Base-by-base conservation (phyloP, 2,113 vertebrate species). In the Scophthalmus maximus region DNA sequence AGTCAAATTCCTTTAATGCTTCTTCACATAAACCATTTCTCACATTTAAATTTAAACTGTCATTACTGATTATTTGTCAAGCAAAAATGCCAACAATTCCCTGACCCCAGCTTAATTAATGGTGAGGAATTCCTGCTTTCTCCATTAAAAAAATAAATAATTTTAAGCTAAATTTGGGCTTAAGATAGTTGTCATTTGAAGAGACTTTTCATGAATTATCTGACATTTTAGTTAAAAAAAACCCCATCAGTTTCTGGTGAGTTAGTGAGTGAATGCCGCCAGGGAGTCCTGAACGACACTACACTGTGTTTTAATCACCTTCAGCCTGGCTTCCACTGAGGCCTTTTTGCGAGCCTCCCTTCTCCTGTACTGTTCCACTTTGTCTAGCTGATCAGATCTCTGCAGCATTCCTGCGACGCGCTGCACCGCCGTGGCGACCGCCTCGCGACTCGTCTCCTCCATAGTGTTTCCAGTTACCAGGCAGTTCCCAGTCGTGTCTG, bases 361-460 rank as follows among this genome's bases (percentile, higher is more conserved):
- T 20, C 96, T 88, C 38, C 97, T 94, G 73, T 99, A 99, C 81
- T 99, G 98, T 63, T 99, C 97, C 81, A 99, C 98, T 79, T 99
- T 99, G 88, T 99, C 98, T 90, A 99, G 92, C 82, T 99, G 98
- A 85, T 99, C 98, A 0, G 98, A 97, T 2, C 97, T 94, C 87
- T 98, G 97, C 26, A 99, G 95, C 98, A 99, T 98, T 44, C 97
- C 97, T 0, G 98, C 98, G 4, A 99, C 97, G 20, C 98, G 94
- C 87, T 99, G 97, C 52, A 98, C 96, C 0, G 98, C 98, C 0
- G 96, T 99, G 20, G 95, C 97, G 8, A 98, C 95, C 0, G 97
- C 96, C 88, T 99, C 97, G 32, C 95, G 93, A 70, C 96, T 96
- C 0, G 96, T 99, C 85, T 98, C 96, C 92, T 98, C 97, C 98